Percentiles rank a stretch among this genome's conserved stretches.
Conservation (phyloP, 2,113 vertebrate species). For the Myotis yumanensis region DNA sequence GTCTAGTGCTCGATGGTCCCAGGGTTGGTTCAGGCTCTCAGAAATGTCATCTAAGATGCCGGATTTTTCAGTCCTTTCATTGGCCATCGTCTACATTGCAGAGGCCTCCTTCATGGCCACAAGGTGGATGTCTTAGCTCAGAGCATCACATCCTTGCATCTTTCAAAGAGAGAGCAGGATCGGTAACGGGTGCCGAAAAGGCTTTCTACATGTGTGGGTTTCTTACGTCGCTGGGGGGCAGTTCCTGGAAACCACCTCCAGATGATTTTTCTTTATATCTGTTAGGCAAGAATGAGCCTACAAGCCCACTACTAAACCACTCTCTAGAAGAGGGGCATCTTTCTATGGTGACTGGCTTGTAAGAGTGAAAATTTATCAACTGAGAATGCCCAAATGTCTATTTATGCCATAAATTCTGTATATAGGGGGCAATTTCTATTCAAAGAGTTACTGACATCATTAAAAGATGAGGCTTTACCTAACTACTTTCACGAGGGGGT, state of each 20-base stretch:
- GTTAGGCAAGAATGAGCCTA: not conserved
- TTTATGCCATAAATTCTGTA: not conserved
- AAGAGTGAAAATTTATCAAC: not conserved
- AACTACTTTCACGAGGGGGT: not conserved
- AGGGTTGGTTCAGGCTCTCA: not conserved
- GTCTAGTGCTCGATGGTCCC: not conserved
- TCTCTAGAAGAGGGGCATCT: not conserved
- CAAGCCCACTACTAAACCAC: not conserved
- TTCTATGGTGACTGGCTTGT: not conserved
- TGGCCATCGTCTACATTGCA: accelerated
- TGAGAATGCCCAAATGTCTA: not conserved
- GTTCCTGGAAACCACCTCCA: not conserved
- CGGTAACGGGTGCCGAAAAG: not conserved
- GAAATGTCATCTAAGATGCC: accelerated
- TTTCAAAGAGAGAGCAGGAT: not conserved
- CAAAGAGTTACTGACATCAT: not conserved
- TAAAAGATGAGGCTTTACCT: not conserved
- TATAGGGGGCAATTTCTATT: not conserved
- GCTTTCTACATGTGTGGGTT: not conserved
- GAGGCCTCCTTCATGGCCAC: not conserved
- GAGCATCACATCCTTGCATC: not conserved
- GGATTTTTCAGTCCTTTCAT: not conserved
- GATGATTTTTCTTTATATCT: not conserved
- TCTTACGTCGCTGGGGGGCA: not conserved
- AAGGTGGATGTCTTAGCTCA: not conserved